Base-by-base conservation (phyloP, 2,888 invertebrate genomes). In the Bugula neritina region DNA sequence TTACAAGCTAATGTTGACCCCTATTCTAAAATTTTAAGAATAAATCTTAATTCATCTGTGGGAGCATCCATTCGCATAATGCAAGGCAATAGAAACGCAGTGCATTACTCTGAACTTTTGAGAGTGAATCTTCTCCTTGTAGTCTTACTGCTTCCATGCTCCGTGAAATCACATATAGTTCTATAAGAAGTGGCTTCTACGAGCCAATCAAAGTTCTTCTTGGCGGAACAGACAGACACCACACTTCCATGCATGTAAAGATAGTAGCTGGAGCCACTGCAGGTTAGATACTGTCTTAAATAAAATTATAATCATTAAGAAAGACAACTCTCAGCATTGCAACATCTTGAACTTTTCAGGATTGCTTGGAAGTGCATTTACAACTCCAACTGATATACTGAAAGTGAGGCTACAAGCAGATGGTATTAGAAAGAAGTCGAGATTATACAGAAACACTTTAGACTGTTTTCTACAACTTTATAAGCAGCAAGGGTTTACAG, bases 201-300 rank as follows among this genome's bases (percentile, higher is more conserved):
- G 80, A 80, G 70, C 80, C 80, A 0, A 71, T 80, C 23, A 80
- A 80, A 73, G 74, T 73, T 54, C 54, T 77, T n/a, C 75, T 80
- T 69, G 80, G 80, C n/a, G 80, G 79, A 23, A 79, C 77, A n/a
- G 79, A 79, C 72, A 78, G 77, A 17, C 77, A 78, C 5, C 77
- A 80, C 71, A 80, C 79, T 1, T 78, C 80, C 2, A 71, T 80
- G 34, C 79, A 80, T 80, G 78, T 79, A 74, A 80, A 80, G 69
- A 77, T 80, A 54, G 78, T 78, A 69, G 74, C 80, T 10, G 80
- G 79, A 0, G 79, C 79, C 25, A 75, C 78, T 17, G 77, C 79
- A 72, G 80, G 80, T 79, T 72, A 43, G 13, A 57, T 57, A 57
- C 57, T 57, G 23, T 52, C 21, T 52, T 17, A 35, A 29, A 21